A percentile compares a stretch with the other conserved stretches of the same genome.
Evolutionary conservation across 1,140 invertebrate species (phyloP).

Genomic region (Cephus cinctus): DNA sequence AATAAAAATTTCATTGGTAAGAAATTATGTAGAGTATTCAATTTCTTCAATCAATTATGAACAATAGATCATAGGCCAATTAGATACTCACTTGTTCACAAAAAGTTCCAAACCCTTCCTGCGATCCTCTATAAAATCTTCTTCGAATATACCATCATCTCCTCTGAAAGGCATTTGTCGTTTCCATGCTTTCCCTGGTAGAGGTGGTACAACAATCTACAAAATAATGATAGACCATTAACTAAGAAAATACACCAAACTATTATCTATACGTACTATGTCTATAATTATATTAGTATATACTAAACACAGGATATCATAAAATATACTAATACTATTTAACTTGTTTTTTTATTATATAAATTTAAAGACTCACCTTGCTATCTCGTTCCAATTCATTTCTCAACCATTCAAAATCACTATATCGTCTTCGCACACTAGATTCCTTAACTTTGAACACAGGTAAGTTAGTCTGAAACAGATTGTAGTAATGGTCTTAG

Average conservation of each 20-base stretch:
- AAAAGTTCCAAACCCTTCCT: conserved; percentile 97
- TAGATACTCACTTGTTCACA: conserved; percentile 90
- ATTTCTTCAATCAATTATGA: conserved; percentile 1
- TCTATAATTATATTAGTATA: conserved; percentile 6
- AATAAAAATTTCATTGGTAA: conserved; percentile 4
- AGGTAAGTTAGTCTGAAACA: conserved; percentile 95
- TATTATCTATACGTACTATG: conserved; percentile 11
- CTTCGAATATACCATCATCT: conserved; percentile 99
- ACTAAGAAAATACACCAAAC: conserved; percentile 16
- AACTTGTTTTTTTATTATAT: too few species aligned
- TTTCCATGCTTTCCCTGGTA: conserved; percentile 98
- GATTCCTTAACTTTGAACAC: conserved; percentile 99
- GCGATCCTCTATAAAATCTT: conserved; percentile 98
- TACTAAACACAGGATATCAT: too few species aligned
- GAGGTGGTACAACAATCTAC: conserved; percentile 94
- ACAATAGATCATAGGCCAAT: too few species aligned
- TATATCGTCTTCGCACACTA: conserved; percentile 94
- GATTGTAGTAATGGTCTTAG: not conserved
- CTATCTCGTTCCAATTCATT: conserved; percentile 99
- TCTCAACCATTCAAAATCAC: conserved; percentile 99
- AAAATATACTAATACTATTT: too few species aligned
- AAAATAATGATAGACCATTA: conserved; percentile 1
- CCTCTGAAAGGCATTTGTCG: conserved; percentile 95
- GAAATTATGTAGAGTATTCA: conserved; percentile 1
- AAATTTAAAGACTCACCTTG: conserved; percentile 72